Evolutionary conservation across 2,797 vertebrate genomes (phyloP).

Genomic region (Typhlichthys subterraneus): DNA sequence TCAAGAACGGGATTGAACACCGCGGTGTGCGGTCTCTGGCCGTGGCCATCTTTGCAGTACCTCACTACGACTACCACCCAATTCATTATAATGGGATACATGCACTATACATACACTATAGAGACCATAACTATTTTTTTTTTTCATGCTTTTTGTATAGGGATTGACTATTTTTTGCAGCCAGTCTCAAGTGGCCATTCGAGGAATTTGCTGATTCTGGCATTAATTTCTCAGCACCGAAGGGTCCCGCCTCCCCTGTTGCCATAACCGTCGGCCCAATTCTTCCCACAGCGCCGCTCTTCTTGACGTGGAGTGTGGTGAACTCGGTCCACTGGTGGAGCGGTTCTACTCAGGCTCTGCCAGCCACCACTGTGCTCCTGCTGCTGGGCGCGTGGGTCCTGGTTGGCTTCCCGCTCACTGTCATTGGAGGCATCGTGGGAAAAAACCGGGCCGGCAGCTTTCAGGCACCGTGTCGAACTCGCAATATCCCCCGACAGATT

Average conservation of each 20-base stretch:
- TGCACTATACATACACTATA: no score
- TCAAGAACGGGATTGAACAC: no score
- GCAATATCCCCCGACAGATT: slow-evolving; percentile 90
- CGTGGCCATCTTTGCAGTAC: no score
- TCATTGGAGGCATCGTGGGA: slow-evolving; percentile 92
- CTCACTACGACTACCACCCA: no score
- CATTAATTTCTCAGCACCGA: no score
- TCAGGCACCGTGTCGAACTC: slow-evolving; percentile 90
- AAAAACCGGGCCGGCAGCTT: slow-evolving; percentile 87
- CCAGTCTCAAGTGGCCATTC: no score
- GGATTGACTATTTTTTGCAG: no score
- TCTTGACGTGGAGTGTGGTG: slow-evolving; percentile 91
- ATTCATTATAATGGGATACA: no score
- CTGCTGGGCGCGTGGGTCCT: slow-evolving; percentile 89
- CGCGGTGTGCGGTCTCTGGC: no score
- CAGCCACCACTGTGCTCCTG: slow-evolving; percentile 88
- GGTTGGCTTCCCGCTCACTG: slow-evolving; percentile 91
- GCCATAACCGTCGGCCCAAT: background rate
- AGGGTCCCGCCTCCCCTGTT: background rate
- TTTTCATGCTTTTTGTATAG: no score
- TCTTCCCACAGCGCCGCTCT: slow-evolving; percentile 84
- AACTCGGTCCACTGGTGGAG: slow-evolving; percentile 94
- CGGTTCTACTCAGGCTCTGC: slow-evolving; percentile 91
- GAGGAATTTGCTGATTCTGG: no score
- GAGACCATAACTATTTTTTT: no score